These are phyloP conservation scores for Poecilia wingei DNA, from an alignment of 2,797 vertebrate genomes.

Conservation along the genomic window DNA sequence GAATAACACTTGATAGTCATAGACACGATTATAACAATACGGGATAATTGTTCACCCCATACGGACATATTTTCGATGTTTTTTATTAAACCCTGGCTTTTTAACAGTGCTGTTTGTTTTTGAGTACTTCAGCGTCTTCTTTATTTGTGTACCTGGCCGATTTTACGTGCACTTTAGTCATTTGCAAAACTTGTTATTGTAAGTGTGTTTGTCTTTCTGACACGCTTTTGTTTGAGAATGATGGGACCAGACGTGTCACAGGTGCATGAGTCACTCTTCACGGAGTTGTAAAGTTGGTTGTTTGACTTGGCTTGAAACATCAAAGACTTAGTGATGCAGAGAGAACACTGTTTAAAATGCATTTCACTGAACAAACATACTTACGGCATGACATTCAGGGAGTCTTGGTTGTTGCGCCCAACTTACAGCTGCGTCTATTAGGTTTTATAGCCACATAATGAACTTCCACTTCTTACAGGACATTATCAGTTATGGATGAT, in stretches of 20 bases:
- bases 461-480: conserved; percentile 45
- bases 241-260: conserved; percentile 5
- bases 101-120: conserved; percentile 4
- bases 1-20: too few relatives aligned
- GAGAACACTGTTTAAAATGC: too few relatives aligned
- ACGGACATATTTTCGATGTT: not conserved
- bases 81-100: not conserved
- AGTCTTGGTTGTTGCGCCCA: conserved; percentile 1
- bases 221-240: conserved; percentile 31
- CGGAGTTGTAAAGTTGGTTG: conserved; percentile 40
- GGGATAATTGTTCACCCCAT: not conserved
- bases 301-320: conserved; percentile 55
- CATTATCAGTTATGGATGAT: conserved; percentile 51
- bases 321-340: not conserved
- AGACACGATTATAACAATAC: not conserved
- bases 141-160: conserved; percentile 10
- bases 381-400: conserved; percentile 3
- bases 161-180: conserved; percentile 8
- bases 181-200: conserved; percentile 5
- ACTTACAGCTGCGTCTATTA: conserved; percentile 5
- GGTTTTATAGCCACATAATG: conserved; percentile 46
- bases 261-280: conserved; percentile 51
- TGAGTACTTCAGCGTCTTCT: conserved; percentile 20
- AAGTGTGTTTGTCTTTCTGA: conserved; percentile 7
- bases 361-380: not conserved